phyloP scores from a whole-genome alignment of 2,888 invertebrate species.

The Trichogramma evanescens region DNA sequence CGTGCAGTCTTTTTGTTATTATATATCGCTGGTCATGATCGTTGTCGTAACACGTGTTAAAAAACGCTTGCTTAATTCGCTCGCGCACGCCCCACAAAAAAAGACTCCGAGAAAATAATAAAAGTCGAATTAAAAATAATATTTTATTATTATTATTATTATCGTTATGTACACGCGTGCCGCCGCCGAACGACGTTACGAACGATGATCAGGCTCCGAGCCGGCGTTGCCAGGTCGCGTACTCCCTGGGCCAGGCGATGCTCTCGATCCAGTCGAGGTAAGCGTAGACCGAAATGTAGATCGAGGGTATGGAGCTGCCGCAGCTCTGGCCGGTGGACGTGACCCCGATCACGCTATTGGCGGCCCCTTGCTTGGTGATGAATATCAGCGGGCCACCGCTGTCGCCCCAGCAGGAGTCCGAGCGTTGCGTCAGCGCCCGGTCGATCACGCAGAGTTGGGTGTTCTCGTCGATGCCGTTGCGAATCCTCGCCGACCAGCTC shows the following conservation, averaged over 20 bases:
- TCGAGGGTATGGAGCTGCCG: constrained; percentile 32
- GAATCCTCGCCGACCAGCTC: constrained; percentile 24
- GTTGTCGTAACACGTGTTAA: too few relatives aligned
- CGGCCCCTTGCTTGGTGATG: constrained; percentile 11
- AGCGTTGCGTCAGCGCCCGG: constrained; percentile 22
- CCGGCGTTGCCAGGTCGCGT: background rate
- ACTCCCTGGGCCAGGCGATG: constrained; percentile 31
- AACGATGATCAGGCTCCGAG: too few relatives aligned
- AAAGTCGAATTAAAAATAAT: too few relatives aligned
- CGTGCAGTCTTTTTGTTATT: too few relatives aligned
- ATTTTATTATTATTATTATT: too few relatives aligned
- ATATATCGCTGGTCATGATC: too few relatives aligned
- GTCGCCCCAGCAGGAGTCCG: constrained; percentile 38
- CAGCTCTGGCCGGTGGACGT: constrained; percentile 39
- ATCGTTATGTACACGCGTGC: too few relatives aligned
- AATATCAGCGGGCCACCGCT: constrained; percentile 40
- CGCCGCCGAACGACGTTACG: too few relatives aligned
- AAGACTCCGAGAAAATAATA: too few relatives aligned
- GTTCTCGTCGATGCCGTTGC: constrained; percentile 32
- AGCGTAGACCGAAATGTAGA: constrained; percentile 35
- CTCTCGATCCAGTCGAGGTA: constrained; percentile 42
- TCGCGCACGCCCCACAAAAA: too few relatives aligned
- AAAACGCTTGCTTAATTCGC: too few relatives aligned
- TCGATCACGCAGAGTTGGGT: constrained; percentile 35
- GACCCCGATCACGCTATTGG: constrained; percentile 32